Conservation (phyloP, 92 coral and sea anemone species). For the Siderastrea siderea region DNA sequence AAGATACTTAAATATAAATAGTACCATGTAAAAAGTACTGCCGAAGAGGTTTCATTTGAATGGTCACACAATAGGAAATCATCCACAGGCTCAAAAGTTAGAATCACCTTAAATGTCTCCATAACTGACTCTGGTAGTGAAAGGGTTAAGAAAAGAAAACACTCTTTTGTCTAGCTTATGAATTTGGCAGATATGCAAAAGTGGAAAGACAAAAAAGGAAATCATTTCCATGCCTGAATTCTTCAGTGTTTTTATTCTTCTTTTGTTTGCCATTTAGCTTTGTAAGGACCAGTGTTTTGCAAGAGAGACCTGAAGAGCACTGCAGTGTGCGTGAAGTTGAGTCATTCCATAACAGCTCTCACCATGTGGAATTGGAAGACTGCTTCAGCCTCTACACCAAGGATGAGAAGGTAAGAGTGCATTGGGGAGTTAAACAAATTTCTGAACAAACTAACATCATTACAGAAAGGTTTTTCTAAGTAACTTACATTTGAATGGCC, state of each 20-base stretch:
- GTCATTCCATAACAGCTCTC: constrained; percentile 68
- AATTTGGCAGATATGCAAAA: too few relatives aligned
- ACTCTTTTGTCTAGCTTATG: not conserved
- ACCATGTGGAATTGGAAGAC: constrained; percentile 80
- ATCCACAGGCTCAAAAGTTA: too few relatives aligned
- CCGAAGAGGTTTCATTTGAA: too few relatives aligned
- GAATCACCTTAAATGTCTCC: too few relatives aligned
- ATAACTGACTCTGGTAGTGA: not conserved
- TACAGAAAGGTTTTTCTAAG: too few relatives aligned
- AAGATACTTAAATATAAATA: too few relatives aligned
- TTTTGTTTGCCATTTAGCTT: constrained; percentile 47
- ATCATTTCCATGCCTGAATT: not conserved
- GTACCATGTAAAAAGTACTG: too few relatives aligned
- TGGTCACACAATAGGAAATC: too few relatives aligned
- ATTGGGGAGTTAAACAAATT: too few relatives aligned
- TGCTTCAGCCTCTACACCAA: constrained; percentile 90
- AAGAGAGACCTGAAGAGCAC: constrained; percentile 87
- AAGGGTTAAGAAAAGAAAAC: not conserved
- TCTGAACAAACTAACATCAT: too few relatives aligned
- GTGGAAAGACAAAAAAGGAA: too few relatives aligned
- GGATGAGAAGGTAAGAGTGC: constrained; percentile 77
- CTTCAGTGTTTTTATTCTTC: not conserved
- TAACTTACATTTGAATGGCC: too few relatives aligned
- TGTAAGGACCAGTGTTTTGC: constrained; percentile 67
- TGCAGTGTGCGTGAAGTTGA: constrained; percentile 90